These are phyloP conservation scores for Anolis apletophallus DNA, from an alignment of 2,797 vertebrate species.

Conservation along the genomic window DNA sequence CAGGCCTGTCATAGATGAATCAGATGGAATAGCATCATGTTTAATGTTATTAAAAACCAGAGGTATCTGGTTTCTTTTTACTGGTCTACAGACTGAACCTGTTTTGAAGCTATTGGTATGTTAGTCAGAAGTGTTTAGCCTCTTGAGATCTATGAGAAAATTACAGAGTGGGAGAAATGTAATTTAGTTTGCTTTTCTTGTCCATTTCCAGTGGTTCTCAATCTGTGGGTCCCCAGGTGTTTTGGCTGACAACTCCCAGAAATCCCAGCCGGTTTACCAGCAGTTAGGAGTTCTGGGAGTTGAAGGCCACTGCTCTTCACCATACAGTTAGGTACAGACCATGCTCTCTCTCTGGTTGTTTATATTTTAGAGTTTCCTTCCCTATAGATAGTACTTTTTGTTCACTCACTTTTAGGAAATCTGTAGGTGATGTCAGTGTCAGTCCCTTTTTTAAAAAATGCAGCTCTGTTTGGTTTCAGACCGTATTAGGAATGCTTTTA, in stretches of 20 bases:
- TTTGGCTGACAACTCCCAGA: no score
- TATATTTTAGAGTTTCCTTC: background rate
- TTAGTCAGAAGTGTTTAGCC: background rate
- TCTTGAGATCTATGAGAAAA: background rate
- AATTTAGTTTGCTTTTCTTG: background rate
- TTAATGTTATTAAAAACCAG: background rate
- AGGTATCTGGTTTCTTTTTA: background rate
- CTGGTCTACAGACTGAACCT: background rate
- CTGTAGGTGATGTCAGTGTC: background rate
- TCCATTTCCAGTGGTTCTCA: background rate
- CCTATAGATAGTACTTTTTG: no score
- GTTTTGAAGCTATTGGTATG: background rate
- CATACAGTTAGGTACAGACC: background rate
- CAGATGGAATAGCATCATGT: background rate
- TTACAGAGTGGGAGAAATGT: background rate
- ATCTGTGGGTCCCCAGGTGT: no score
- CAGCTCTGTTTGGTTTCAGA: background rate
- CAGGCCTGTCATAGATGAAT: background rate
- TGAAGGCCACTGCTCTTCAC: no score
- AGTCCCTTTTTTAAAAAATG: background rate
- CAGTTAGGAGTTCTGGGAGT: no score
- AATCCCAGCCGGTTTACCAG: no score
- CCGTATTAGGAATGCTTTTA: background rate
- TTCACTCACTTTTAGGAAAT: no score
- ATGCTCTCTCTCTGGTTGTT: background rate